Conservation (phyloP, 2,113 vertebrate species). For the Picathartes gymnocephalus region DNA sequence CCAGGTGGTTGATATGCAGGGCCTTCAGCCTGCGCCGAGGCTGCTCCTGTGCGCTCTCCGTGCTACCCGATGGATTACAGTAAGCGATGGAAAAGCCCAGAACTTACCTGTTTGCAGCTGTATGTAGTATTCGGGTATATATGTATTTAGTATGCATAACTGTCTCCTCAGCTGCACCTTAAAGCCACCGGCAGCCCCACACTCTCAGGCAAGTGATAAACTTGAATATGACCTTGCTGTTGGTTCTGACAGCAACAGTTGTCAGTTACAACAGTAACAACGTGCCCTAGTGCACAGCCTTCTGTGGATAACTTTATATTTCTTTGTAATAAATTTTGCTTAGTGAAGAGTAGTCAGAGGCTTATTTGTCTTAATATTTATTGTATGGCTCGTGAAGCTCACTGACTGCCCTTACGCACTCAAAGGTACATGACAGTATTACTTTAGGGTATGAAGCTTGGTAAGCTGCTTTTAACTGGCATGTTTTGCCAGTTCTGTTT, state of each 20-base stretch:
- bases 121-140: not conserved
- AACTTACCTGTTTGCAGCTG: too few relatives aligned
- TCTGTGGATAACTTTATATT: not conserved
- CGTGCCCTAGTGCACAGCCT: not conserved
- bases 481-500: not conserved
- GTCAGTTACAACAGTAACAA: too few relatives aligned
- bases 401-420: not conserved
- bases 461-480: not conserved
- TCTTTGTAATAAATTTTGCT: not conserved
- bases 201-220: not conserved
- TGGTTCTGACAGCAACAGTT: not conserved
- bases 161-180: accelerated
- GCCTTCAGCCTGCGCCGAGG: not conserved
- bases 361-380: not conserved
- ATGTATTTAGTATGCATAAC: not conserved
- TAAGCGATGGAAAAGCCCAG: not conserved
- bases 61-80: accelerated
- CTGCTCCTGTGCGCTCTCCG: too few relatives aligned
- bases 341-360: too few relatives aligned
- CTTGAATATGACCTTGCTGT: accelerated
- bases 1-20: accelerated
- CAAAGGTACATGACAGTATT: accelerated
- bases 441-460: not conserved
- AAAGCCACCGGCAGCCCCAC: accelerated
- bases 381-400: accelerated